A percentile compares a stretch with the other conserved stretches of the same genome.
These are phyloP conservation scores for Amphiprion percula DNA, from an alignment of 2,113 vertebrate genomes.

Conservation along the genomic window DNA sequence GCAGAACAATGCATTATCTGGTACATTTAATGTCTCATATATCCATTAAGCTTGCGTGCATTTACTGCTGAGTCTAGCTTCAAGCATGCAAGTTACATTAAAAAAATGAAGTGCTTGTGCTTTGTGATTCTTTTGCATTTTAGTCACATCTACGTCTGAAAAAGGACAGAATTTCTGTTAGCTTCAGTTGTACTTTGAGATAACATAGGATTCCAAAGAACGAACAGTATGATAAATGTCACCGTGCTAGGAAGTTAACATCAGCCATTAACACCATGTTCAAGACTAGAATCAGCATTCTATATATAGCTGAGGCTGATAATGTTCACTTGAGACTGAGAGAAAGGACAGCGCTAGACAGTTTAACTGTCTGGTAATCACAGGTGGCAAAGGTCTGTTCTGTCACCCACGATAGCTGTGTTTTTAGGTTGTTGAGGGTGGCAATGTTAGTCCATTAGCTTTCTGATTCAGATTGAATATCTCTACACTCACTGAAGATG, in stretches of 20 bases:
- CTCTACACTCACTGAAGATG: neutral
- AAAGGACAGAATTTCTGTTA: neutral
- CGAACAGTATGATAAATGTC: neutral
- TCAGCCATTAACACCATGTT: neutral
- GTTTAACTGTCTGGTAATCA: neutral
- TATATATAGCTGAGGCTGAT: neutral
- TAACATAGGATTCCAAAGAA: slow-evolving; percentile 6
- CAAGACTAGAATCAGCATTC: neutral
- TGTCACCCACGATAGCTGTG: neutral
- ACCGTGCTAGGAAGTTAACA: neutral
- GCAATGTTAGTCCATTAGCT: neutral
- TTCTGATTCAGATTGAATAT: neutral
- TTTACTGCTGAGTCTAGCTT: slow-evolving; percentile 31
- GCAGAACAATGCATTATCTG: slow-evolving; percentile 33
- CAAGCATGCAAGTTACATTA: slow-evolving; percentile 12
- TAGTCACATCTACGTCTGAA: neutral
- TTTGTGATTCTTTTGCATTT: neutral
- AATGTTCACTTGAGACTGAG: neutral
- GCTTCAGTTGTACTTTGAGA: neutral
- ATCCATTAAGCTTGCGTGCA: slow-evolving; percentile 47
- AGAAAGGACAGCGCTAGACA: neutral
- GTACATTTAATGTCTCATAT: slow-evolving; percentile 31
- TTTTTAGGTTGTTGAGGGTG: neutral
- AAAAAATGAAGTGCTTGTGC: neutral
- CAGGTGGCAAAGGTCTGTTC: neutral